A percentile compares a stretch with the other conserved stretches of the same genome.
Conservation (phyloP, 30 jellyfish, hydroid and myxozoan species). For the Nemopilema nomurai region DNA sequence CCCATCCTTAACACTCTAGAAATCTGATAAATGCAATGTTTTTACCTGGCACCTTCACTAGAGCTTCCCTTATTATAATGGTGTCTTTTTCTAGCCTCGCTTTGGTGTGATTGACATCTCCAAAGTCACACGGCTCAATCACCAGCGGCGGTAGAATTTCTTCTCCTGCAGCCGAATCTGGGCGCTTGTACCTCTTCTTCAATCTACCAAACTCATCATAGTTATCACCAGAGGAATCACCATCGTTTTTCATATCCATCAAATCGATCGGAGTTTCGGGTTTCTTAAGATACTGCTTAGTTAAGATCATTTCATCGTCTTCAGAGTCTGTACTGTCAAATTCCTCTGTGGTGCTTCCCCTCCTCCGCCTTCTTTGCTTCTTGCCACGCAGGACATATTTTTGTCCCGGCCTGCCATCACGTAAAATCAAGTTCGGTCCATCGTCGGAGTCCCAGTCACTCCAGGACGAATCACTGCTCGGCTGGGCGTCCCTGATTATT, state of each 20-base stretch:
- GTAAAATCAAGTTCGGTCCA: constrained; percentile 58
- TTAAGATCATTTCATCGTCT: constrained; percentile 57
- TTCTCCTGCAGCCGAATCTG: constrained; percentile 84
- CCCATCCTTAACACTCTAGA: no score
- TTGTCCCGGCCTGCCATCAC: constrained; percentile 88
- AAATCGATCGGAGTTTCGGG: constrained; percentile 66
- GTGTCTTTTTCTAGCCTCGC: constrained; percentile 67
- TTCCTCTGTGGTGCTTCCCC: constrained; percentile 10
- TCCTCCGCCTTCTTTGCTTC: neutral
- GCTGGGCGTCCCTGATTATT: constrained; percentile 78
- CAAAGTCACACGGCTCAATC: constrained; percentile 64
- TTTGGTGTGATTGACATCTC: constrained; percentile 70
- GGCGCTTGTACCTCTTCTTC: constrained; percentile 74
- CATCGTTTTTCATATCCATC: constrained; percentile 63
- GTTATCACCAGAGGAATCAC: constrained; percentile 61
- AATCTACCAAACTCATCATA: constrained; percentile 91
- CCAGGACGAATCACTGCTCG: constrained; percentile 64
- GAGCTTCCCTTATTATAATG: constrained; percentile 70
- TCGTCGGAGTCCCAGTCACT: constrained; percentile 64
- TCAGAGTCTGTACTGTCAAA: constrained; percentile 1
- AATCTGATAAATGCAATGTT: neutral
- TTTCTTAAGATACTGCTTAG: constrained; percentile 53
- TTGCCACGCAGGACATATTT: constrained; percentile 58
- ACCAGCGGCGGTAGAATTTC: constrained; percentile 78
- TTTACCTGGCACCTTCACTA: constrained; percentile 68